Percentiles rank a stretch among this genome's conserved stretches.
Evolutionary conservation across 2,113 vertebrate species (phyloP).

Genomic region (Mola mola): DNA sequence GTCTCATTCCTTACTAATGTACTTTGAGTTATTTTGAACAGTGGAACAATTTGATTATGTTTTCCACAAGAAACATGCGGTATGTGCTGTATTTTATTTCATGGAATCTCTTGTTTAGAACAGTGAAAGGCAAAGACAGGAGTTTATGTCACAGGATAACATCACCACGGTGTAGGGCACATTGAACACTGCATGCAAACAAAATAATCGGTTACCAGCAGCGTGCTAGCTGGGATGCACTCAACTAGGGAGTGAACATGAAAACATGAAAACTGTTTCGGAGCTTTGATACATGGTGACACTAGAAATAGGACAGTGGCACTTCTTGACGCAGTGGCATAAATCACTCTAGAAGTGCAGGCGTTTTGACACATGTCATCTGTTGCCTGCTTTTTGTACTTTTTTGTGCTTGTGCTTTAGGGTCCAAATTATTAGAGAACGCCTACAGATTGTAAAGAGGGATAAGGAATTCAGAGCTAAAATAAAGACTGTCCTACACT

Average conservation of each 20-base stretch:
- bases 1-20: conserved; percentile 20
- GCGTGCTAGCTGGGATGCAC: conserved; percentile 6
- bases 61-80: conserved; percentile 20
- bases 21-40: conserved; percentile 28
- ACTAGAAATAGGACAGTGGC: background rate
- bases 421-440: conserved; percentile 22
- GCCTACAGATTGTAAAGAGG: conserved; percentile 35
- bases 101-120: too few species aligned
- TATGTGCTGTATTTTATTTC: too few species aligned
- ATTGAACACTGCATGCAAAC: conserved; percentile 5
- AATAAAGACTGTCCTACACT: conserved; percentile 51
- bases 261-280: conserved; percentile 9
- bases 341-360: conserved; percentile 1
- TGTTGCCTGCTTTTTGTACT: background rate
- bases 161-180: conserved; percentile 7
- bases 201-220: conserved; percentile 7
- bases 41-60: conserved; percentile 29
- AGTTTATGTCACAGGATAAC: conserved; percentile 17
- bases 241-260: background rate
- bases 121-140: background rate
- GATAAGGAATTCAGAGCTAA: conserved; percentile 19
- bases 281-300: conserved; percentile 8
- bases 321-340: background rate
- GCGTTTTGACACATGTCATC: conserved; percentile 23
- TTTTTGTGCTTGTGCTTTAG: background rate